Evolutionary conservation across 2,888 invertebrate genomes (phyloP).

Genomic region (Apoda limacodes): DNA sequence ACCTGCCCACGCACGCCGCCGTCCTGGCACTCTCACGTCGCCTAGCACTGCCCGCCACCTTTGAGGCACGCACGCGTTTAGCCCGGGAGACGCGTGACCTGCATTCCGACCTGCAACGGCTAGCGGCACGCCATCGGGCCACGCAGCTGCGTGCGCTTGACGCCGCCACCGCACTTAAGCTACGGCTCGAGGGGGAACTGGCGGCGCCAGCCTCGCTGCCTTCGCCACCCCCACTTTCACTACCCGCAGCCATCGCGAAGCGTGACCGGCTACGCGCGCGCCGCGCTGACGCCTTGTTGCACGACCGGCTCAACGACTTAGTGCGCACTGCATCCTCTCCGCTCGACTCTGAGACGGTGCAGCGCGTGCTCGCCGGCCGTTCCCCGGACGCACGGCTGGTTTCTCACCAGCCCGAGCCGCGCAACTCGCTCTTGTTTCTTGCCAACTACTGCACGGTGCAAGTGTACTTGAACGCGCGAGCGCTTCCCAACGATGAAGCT

Average conservation of each 20-base stretch:
- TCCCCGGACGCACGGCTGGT: constrained; percentile 26
- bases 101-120: constrained; percentile 73
- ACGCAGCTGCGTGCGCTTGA: constrained; percentile 81
- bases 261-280: constrained; percentile 76
- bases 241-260: constrained; percentile 71
- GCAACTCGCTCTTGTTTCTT: constrained; percentile 78
- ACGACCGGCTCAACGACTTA: constrained; percentile 61
- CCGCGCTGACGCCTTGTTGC: constrained; percentile 76
- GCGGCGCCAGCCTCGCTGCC: constrained; percentile 47
- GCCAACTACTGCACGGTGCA: constrained; percentile 84
- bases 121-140: constrained; percentile 75
- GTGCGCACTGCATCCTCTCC: constrained; percentile 75
- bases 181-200: constrained; percentile 80
- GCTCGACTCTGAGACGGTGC: constrained; percentile 75
- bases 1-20: constrained; percentile 78
- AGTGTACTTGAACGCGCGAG: constrained; percentile 70
- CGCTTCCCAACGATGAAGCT: constrained; percentile 51
- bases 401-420: constrained; percentile 55
- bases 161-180: constrained; percentile 79
- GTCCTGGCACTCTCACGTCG: constrained; percentile 72
- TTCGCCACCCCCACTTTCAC: constrained; percentile 69
- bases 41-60: constrained; percentile 63
- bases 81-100: constrained; percentile 35
- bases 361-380: constrained; percentile 74
- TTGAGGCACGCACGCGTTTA: constrained; percentile 75